Percentiles rank a stretch among this genome's conserved stretches.
These are phyloP conservation scores for Melipona bicolor DNA, from an alignment of 2,888 invertebrate genomes.

Conservation along the genomic window DNA sequence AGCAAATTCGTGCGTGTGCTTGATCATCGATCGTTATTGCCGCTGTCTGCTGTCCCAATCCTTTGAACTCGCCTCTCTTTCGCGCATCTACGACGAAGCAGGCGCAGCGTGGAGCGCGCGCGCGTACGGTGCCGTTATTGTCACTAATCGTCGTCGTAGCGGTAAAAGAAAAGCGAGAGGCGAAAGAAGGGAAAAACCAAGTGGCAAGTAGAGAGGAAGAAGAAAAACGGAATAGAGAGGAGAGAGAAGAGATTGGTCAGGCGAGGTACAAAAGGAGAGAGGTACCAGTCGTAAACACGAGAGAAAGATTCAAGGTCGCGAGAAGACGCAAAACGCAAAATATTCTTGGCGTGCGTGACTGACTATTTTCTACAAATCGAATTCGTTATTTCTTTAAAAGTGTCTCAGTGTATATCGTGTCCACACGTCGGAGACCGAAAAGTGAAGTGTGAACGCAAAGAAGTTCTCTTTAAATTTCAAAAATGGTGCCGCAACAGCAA, in stretches of 20 bases:
- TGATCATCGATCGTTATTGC: background rate
- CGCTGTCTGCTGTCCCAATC: too few relatives aligned
- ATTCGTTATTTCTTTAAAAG: conserved; percentile 25
- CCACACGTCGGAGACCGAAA: conserved; percentile 32
- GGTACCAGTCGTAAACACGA: background rate
- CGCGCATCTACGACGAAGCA: background rate
- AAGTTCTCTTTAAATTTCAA: conserved; percentile 38
- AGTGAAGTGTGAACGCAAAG: conserved; percentile 25
- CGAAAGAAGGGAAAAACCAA: background rate
- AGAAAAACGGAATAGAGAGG: background rate
- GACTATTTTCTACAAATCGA: background rate
- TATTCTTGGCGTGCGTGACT: background rate
- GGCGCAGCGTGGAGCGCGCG: background rate
- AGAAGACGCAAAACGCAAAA: conserved; percentile 11
- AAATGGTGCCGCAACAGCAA: conserved; percentile 92
- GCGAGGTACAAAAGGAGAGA: background rate
- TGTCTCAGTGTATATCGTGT: conserved; percentile 59
- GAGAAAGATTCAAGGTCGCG: background rate
- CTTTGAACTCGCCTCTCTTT: background rate
- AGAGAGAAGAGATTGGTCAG: background rate
- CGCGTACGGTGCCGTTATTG: background rate
- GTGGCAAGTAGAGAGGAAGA: too few relatives aligned
- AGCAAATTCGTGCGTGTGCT: too few relatives aligned
- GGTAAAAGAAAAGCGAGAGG: background rate
- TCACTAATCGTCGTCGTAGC: background rate